These are phyloP conservation scores for Gallinago undulata DNA, from an alignment of 2,113 vertebrate species.

Conservation along the genomic window DNA sequence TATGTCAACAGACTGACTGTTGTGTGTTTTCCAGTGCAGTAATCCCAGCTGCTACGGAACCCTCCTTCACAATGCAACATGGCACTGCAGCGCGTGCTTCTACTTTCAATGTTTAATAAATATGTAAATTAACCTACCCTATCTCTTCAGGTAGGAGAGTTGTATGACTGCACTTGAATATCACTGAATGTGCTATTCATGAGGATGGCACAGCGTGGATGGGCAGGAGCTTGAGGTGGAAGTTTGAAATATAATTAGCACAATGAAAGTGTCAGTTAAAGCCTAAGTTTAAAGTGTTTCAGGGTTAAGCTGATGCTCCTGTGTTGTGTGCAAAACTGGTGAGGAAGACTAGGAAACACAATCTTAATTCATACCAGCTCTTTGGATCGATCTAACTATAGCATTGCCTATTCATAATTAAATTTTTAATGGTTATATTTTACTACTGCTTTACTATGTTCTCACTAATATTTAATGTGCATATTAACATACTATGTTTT, in stretches of 20 bases:
- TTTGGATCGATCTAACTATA: not conserved
- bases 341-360: not conserved
- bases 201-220: not conserved
- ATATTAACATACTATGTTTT: not conserved
- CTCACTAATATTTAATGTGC: constrained; percentile 13
- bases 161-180: not conserved
- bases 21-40: not conserved
- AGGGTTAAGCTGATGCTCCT: not conserved
- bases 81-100: not conserved
- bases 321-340: not conserved
- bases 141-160: not conserved
- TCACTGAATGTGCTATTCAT: not conserved
- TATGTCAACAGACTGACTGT: not conserved
- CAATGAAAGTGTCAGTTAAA: not conserved
- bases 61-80: not conserved
- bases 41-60: not conserved
- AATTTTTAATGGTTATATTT: not conserved
- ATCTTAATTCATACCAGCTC: not conserved
- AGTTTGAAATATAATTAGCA: not conserved
- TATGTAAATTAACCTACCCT: not conserved
- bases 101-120: not conserved
- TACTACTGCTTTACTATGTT: not conserved
- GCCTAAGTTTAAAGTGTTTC: not conserved
- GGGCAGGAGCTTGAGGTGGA: not conserved
- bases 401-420: not conserved